Conservation (phyloP, 2,888 invertebrate genomes). For the Drosophila engyochracea region DNA sequence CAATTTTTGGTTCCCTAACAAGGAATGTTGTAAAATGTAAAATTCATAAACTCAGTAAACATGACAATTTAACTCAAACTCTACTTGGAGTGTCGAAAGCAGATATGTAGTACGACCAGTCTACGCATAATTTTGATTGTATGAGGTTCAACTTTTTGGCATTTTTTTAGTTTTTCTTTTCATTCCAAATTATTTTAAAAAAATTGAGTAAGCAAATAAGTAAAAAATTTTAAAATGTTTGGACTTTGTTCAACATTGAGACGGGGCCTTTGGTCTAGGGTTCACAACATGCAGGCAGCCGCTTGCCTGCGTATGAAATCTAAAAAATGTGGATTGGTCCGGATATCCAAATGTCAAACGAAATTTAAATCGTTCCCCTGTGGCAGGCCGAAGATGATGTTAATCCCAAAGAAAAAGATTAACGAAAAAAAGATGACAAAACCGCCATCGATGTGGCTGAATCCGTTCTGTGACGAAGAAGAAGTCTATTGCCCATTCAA, state of each 20-base stretch:
- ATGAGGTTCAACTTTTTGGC: conserved; percentile 18
- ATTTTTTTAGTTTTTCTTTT: neutral
- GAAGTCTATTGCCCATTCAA: conserved; percentile 52
- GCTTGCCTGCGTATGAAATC: conserved; percentile 39
- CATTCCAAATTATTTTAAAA: conserved; percentile 10
- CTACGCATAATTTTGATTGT: neutral
- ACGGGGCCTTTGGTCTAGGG: neutral
- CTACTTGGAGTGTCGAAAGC: too few relatives aligned
- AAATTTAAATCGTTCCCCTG: conserved; percentile 40
- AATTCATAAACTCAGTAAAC: conserved; percentile 33
- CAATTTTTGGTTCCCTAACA: conserved; percentile 52
- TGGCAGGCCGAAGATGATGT: conserved; percentile 44
- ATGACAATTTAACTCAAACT: neutral
- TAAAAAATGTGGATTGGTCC: conserved; percentile 21
- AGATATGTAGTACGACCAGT: neutral
- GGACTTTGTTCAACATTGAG: neutral
- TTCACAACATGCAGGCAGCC: neutral
- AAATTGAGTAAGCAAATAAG: conserved; percentile 1
- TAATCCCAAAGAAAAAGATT: neutral
- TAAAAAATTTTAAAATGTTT: conserved; percentile 16
- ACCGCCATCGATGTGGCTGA: conserved; percentile 72
- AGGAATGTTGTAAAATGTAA: conserved; percentile 23
- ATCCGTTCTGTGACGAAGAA: conserved; percentile 64
- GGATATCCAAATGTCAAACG: conserved; percentile 26
- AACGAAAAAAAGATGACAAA: conserved; percentile 22